Base-by-base conservation (phyloP, 2,888 invertebrate genomes). In the Hedychridium roseum region DNA sequence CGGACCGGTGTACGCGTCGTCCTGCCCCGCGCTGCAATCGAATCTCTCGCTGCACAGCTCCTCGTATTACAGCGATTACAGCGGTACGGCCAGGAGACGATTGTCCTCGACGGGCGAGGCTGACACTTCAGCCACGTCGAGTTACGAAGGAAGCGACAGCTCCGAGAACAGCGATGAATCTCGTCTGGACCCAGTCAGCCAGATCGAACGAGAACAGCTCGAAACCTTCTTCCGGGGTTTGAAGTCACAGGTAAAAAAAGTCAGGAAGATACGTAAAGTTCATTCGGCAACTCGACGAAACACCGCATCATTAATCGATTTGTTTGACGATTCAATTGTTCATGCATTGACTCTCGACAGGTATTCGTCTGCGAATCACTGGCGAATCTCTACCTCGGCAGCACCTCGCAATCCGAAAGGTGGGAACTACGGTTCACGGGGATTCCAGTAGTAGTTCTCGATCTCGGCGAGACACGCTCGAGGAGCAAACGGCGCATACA, bases 361-460 rank as follows among this genome's bases (percentile, higher is more conserved):
- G 86, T 92, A 27, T 88, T 83, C 74, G 91, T 92, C 2, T 87
- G 90, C 71, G 85, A 86, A 54, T 89, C 91, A 5, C 74, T 92
- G 70, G 91, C 90, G 32, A 89, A 89, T 76, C 77, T 89, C 31
- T 89, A 89, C 74, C 83, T 84, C 51, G 85, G 86, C 61, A 83
- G 82, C 43, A 82, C 83, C 15, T 80, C 82, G 43, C 82, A 82
- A 54, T 82, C 84, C 39, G 70, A 78, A 39, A 81, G 82, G 28
- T 92, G 92, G 92, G 84, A 86, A 59, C 81, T 91, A 37, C 84
- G 86, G 50, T 88, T 86, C 76, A 90, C 90, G 0, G 92, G 92
- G 11, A 88, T 92, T 42, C 92, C 91, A 0, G 86, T 91, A 2
- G 82, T 92, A 7, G 81, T 92, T 3, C 82, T 91, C 49, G 91